These are phyloP conservation scores for Morpho achilles DNA, from an alignment of 2,888 invertebrate species.

Conservation along the genomic window DNA sequence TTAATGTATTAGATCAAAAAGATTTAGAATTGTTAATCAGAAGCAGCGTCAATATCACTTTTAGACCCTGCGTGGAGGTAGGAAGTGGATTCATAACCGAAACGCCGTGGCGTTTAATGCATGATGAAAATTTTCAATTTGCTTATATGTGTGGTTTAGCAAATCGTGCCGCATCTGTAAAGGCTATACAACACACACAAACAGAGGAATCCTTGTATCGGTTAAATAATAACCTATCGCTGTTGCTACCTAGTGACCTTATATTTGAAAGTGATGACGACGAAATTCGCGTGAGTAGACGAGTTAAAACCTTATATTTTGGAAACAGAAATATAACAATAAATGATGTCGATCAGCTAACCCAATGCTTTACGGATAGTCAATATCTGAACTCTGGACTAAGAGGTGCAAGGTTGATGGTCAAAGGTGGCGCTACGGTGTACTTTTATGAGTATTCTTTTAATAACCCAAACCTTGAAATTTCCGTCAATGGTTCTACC, in stretches of 20 bases:
- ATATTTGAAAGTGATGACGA: slow-evolving; percentile 35
- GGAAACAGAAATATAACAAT: slow-evolving; percentile 36
- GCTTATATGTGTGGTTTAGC: slow-evolving; percentile 55
- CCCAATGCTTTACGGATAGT: slow-evolving; percentile 51
- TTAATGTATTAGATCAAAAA: slow-evolving; percentile 27
- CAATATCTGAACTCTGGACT: slow-evolving; percentile 51
- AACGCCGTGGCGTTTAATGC: slow-evolving; percentile 48
- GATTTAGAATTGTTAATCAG: slow-evolving; percentile 34
- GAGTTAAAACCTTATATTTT: slow-evolving; percentile 50
- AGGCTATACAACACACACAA: slow-evolving; percentile 40
- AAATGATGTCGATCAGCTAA: slow-evolving; percentile 35
- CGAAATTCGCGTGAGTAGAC: slow-evolving; percentile 32
- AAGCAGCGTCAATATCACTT: slow-evolving; percentile 36
- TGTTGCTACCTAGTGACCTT: slow-evolving; percentile 52
- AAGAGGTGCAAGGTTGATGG: slow-evolving; percentile 46
- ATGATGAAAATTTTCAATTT: slow-evolving; percentile 34
- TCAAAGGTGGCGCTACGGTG: slow-evolving; percentile 56
- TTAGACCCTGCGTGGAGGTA: slow-evolving; percentile 51
- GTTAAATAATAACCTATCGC: slow-evolving; percentile 39
- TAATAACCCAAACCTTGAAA: slow-evolving; percentile 41
- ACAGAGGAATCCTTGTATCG: slow-evolving; percentile 35
- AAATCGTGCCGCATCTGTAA: slow-evolving; percentile 48
- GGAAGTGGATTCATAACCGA: slow-evolving; percentile 41
- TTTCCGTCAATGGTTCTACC: slow-evolving; percentile 65
- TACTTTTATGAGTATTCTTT: slow-evolving; percentile 76